Percentiles rank a stretch among this genome's conserved stretches.
phyloP scores from a whole-genome alignment of 2,797 vertebrate species.

The Myotis findleyi region DNA sequence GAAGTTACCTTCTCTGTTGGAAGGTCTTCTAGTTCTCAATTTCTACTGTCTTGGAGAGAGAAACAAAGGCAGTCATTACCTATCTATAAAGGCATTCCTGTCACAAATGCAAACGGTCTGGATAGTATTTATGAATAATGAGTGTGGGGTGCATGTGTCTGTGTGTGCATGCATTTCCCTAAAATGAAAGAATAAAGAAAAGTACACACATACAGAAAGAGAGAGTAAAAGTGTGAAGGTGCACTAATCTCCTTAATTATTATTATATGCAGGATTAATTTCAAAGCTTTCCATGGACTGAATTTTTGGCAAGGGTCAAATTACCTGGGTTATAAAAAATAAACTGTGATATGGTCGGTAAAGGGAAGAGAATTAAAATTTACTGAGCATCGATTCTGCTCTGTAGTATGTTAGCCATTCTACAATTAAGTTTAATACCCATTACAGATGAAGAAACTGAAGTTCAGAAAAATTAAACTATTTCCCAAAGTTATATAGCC shows the following conservation, averaged over 20 bases:
- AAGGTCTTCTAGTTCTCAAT: background rate
- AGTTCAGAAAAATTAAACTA: background rate
- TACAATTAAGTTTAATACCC: background rate
- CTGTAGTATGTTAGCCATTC: background rate
- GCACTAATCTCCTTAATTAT: background rate
- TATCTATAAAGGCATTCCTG: background rate
- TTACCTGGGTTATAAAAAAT: background rate
- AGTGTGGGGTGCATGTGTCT: background rate
- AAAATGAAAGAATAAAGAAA: background rate
- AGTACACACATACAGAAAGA: background rate
- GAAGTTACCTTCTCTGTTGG: background rate
- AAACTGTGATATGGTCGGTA: background rate
- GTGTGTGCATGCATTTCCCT: background rate
- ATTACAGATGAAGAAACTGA: background rate
- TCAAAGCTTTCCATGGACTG: background rate
- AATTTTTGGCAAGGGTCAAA: background rate
- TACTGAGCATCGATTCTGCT: background rate
- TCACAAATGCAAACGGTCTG: background rate
- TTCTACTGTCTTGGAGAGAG: background rate
- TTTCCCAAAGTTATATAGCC: background rate
- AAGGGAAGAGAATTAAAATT: background rate
- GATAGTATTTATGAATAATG: background rate
- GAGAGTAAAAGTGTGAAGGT: background rate
- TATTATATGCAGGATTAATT: background rate
- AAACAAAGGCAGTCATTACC: slow-evolving; percentile 6